phyloP scores from a whole-genome alignment of 1,140 invertebrate species.

The Trinorchestia longiramus region DNA sequence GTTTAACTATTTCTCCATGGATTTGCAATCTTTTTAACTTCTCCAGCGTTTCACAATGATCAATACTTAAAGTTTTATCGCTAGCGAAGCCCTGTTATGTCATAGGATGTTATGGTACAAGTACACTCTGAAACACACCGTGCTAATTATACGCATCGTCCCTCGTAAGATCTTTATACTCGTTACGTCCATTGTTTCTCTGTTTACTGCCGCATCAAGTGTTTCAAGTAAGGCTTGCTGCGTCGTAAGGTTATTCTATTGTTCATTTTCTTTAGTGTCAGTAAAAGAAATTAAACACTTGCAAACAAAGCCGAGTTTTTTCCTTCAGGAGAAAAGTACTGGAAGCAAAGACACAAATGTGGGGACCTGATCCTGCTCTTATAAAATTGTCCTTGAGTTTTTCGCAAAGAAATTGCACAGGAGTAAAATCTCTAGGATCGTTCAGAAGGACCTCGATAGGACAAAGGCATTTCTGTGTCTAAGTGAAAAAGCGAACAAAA shows the following conservation, averaged over 20 bases:
- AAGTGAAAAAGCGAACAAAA: background rate
- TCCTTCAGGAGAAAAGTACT: background rate
- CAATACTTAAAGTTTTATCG: background rate
- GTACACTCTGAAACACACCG: background rate
- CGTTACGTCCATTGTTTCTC: background rate
- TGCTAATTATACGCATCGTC: background rate
- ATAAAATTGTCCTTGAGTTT: background rate
- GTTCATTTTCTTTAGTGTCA: background rate
- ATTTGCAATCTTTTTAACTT: background rate
- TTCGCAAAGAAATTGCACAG: background rate
- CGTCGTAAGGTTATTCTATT: background rate
- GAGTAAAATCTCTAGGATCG: background rate
- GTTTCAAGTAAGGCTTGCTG: background rate
- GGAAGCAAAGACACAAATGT: background rate
- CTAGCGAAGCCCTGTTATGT: background rate
- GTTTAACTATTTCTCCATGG: background rate
- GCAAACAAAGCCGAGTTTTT: background rate
- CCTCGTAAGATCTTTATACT: constrained; percentile 43
- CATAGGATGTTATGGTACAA: background rate
- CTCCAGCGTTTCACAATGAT: background rate
- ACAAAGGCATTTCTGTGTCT: background rate
- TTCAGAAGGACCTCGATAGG: background rate
- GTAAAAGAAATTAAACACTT: background rate
- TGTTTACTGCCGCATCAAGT: background rate
- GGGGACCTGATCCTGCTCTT: background rate